Conservation (phyloP, 2,888 invertebrate genomes). For the Eristalinus aeneus region DNA sequence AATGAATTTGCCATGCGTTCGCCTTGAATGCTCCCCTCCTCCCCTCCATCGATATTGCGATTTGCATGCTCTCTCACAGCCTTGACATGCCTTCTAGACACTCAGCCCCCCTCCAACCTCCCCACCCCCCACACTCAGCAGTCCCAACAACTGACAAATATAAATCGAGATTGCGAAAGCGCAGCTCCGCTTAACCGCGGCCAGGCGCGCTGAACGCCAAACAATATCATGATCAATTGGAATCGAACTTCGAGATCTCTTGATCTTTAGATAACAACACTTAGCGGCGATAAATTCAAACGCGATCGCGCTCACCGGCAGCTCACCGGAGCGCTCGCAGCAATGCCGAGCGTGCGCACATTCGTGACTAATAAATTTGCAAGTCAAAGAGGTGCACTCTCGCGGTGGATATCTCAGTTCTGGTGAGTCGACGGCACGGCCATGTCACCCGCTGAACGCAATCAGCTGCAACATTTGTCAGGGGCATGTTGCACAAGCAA, state of each 20-base stretch:
- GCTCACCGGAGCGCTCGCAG: not conserved
- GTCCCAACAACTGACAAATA: constrained; percentile 47
- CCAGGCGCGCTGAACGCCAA: constrained; percentile 8
- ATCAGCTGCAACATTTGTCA: constrained; percentile 60
- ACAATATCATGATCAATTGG: constrained; percentile 61
- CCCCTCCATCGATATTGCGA: constrained; percentile 14
- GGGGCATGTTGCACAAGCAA: constrained; percentile 47
- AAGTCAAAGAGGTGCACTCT: constrained; percentile 29
- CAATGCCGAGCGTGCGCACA: constrained; percentile 54
- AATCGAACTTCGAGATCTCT: constrained; percentile 59
- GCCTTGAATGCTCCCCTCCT: constrained; percentile 15
- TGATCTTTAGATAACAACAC: constrained; percentile 68
- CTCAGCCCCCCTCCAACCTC: not conserved
- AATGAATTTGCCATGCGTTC: constrained; percentile 36
- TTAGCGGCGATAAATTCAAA: constrained; percentile 66
- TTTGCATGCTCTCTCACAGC: constrained; percentile 57
- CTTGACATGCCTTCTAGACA: constrained; percentile 57
- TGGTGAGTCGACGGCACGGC: not conserved
- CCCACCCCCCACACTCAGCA: not conserved
- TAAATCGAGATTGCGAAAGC: constrained; percentile 59
- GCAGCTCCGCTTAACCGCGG: constrained; percentile 16
- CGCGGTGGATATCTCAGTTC: not conserved
- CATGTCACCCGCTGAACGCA: constrained; percentile 52
- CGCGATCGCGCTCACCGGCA: constrained; percentile 54
- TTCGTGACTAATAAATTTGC: constrained; percentile 69